Evolutionary conservation across 2,888 invertebrate genomes (phyloP), one percentile per base, ranked within the genome.

Genomic region (Apotomis betuletana): DNA sequence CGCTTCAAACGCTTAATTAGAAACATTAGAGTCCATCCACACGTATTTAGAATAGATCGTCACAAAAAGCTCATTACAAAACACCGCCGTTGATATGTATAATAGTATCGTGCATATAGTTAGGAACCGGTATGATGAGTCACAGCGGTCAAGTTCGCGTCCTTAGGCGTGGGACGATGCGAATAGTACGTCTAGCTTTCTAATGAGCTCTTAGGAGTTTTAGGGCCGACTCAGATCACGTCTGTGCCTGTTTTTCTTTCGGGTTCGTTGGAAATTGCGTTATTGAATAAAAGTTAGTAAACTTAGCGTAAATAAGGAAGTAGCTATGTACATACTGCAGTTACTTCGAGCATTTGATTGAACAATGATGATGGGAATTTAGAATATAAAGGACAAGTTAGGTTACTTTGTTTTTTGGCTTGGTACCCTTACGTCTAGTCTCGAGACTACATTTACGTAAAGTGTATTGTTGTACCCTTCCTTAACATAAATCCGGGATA

Each of bases 101-200:
- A 62, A 27, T 71, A 46, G 63, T 46, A 57, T 62, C 27, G 60
- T 57, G 60, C 67, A 58, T 63, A 59, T 72, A 72, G 67, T 72
- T 71, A 72, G 75, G 67, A 75, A 76, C 77, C 77, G 76, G 77
- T 77, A 61, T 49, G 75, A 75, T 77, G 77, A 77, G 67, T 77
- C 77, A 75, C 62, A 61, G 41, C 76, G 76, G 76, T 76, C 76
- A 76, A 76, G 76, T 74, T 76, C 74, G 74, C 74, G 69, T 74
- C 70, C 74, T 70, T 69, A 13, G 62, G 70, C 65, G 73, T 61
- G 69, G 67, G 70, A 68, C 67, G 68, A 67, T 51, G 69, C 60
- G 62, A 61, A 54, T 60, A 59, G 57, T 59, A 13, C 61, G 67
- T 68, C 68, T 72, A 72, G 63, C 72, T 72, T 72, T 72, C 72